Base-by-base conservation (phyloP, 2,797 vertebrate genomes). In the Hirundo rustica region DNA sequence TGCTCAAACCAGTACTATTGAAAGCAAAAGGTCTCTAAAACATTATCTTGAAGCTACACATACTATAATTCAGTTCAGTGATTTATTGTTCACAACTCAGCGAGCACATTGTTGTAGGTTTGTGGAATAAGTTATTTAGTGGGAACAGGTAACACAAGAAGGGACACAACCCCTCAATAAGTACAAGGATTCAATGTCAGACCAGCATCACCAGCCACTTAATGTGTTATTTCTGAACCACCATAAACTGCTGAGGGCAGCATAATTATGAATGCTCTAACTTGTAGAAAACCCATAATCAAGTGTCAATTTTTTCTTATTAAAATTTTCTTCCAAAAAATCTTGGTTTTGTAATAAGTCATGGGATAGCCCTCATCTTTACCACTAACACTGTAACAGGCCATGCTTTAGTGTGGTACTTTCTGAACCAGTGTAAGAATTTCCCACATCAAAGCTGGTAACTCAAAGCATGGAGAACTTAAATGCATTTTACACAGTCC, bases 1-100 rank as follows among this genome's bases (percentile, higher is more conserved):
- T 77, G 38, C n/a, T 92, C 48, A 76, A 61, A 67, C 16, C 22
- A 57, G 18, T 61, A 32, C 4, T 9, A 61, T 17, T 85, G 79
- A 80, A 89, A 85, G 38, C 21, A 47, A 65, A 82, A 91, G 42
- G 32, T 89, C 68, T 83, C 45, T 64, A 45, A 72, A 88, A 11
- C 9, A 38, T 68, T 32, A 47, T 13, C 58, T 58, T 58, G 22
- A 64, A 84, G 51, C 70, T 50, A 23, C 40, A 15, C 8, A 5
- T 50, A 8, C 36, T 54, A 0, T 32, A 40, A 42, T 53, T 67
- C 45, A 11, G 19, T 51, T 76, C 54, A 40, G 48, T 74, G 53
- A 27, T 65, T 8, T 30, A 17, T 22, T 42, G 19, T 21, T 79
- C 51, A n/a, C 45, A 79, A 32, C 38, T 50, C 53, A 2, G 19